Percentiles rank a stretch among this genome's conserved stretches.
phyloP scores from a whole-genome alignment of 2,888 invertebrate genomes.

The Himalopsyche tibetana region DNA sequence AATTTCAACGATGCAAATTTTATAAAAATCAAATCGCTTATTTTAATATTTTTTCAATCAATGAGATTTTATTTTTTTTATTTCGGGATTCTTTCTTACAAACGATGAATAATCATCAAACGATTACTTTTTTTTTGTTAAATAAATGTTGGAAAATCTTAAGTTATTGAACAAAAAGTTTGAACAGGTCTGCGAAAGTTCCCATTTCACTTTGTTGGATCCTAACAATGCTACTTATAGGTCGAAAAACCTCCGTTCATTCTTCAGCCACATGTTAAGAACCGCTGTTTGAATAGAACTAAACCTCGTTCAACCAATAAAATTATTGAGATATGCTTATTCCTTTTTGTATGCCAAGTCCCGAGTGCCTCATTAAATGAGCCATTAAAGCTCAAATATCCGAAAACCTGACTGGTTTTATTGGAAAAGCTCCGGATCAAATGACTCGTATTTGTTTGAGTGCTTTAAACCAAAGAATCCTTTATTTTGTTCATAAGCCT shows the following conservation, averaged over 20 bases:
- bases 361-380: constrained; percentile 59
- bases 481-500: constrained; percentile 40
- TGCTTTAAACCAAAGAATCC: constrained; percentile 43
- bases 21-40: too few relatives aligned
- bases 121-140: too few relatives aligned
- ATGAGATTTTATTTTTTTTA: too few relatives aligned
- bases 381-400: constrained; percentile 58
- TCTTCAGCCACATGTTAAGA: constrained; percentile 28
- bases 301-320: constrained; percentile 37
- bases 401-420: constrained; percentile 52
- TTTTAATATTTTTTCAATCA: too few relatives aligned
- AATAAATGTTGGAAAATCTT: too few relatives aligned
- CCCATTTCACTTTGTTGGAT: constrained; percentile 15
- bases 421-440: constrained; percentile 44
- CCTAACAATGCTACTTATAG: constrained; percentile 12
- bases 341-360: constrained; percentile 46
- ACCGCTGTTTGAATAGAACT: constrained; percentile 33
- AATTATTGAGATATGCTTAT: constrained; percentile 45
- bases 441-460: constrained; percentile 41
- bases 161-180: not conserved
- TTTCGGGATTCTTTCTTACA: too few relatives aligned
- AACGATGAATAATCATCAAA: too few relatives aligned
- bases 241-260: constrained; percentile 37
- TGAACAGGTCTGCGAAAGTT: not conserved
- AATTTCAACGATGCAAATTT: too few relatives aligned